Evolutionary conservation across 2,113 vertebrate species (phyloP).

Genomic region (Baryphthengus martii): DNA sequence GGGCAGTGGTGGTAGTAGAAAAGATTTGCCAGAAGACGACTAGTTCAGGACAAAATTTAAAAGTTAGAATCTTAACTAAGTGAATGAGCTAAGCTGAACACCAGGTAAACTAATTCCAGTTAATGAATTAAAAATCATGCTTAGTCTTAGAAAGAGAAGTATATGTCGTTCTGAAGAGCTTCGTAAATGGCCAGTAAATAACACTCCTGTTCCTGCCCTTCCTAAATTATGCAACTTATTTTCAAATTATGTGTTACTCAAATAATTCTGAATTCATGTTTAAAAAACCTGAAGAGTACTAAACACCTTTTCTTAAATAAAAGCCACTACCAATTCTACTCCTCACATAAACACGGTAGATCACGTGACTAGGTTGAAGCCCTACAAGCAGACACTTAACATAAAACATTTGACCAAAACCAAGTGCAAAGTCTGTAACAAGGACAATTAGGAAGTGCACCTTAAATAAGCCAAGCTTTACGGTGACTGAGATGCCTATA

Average conservation of each 20-base stretch:
- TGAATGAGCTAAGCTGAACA: background rate
- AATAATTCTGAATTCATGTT: background rate
- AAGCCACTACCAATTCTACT: background rate
- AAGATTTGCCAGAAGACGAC: background rate
- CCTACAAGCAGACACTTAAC: background rate
- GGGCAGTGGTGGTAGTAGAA: fast-evolving
- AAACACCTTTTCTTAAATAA: background rate
- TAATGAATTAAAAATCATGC: background rate
- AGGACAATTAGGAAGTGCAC: fast-evolving
- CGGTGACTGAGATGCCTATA: background rate
- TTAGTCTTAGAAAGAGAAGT: background rate
- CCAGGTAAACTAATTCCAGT: background rate
- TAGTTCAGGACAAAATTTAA: background rate
- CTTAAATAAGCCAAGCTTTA: background rate
- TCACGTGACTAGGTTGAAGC: background rate
- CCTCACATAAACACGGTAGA: background rate
- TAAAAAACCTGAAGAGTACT: background rate
- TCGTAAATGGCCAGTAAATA: background rate
- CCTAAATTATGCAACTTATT: background rate
- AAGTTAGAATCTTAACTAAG: background rate
- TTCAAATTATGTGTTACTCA: background rate
- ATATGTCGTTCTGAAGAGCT: background rate
- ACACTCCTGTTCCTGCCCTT: background rate
- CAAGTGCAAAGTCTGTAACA: background rate
- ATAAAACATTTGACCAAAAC: background rate